Percentiles rank a stretch among this genome's conserved stretches.
Conservation (phyloP, 2,113 vertebrate genomes). For the Stomatorhinus ivindoensis region DNA sequence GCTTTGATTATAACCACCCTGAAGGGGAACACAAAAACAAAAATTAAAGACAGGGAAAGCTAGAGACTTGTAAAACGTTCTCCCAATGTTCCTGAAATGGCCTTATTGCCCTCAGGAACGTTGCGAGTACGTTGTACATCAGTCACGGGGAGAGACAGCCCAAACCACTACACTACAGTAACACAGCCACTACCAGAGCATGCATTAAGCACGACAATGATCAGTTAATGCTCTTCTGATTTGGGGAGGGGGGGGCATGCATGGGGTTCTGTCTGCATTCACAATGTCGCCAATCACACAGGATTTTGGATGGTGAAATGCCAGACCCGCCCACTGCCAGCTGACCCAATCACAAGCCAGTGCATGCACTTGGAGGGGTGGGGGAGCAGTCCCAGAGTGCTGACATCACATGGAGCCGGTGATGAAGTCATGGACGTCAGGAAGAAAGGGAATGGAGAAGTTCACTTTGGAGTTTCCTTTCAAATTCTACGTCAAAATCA, state of each 20-base stretch:
- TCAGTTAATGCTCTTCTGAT: conserved; percentile 28
- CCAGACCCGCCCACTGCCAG: not conserved
- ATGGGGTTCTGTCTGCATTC: not conserved
- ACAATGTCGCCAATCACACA: not conserved
- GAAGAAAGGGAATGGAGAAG: not conserved
- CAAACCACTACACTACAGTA: conserved; percentile 50
- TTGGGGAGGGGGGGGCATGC: conserved; percentile 4
- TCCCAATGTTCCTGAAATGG: not conserved
- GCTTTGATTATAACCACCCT: not conserved
- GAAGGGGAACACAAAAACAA: not conserved
- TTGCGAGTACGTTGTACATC: not conserved
- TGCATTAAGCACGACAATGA: conserved; percentile 24
- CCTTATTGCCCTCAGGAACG: not conserved
- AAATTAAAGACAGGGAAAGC: not conserved
- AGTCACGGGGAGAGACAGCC: conserved; percentile 11
- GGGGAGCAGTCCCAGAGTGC: conserved; percentile 30
- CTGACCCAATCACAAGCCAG: not conserved
- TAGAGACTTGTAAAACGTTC: not conserved
- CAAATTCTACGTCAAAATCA: not conserved
- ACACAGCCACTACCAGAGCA: conserved; percentile 45
- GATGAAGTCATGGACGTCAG: not conserved
- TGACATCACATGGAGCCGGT: conserved; percentile 6
- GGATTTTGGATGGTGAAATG: not conserved
- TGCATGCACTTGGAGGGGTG: conserved; percentile 9
- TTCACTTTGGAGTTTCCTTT: not conserved